These are phyloP conservation scores for Paedocypris micromegethes DNA, from an alignment of 2,797 vertebrate genomes.

Conservation along the genomic window DNA sequence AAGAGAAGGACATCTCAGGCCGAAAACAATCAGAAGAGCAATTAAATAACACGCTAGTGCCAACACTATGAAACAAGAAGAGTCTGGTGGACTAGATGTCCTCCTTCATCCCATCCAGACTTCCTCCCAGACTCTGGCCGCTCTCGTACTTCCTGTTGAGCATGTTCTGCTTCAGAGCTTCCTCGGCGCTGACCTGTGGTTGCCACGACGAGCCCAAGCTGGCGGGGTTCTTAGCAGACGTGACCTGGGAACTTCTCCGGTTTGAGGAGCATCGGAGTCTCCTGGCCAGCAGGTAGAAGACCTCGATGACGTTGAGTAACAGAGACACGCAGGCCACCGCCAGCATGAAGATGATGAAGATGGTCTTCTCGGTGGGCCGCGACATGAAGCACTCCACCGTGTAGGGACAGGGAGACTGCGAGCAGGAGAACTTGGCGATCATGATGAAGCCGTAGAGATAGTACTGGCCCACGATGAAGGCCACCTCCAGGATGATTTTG, in stretches of 20 bases:
- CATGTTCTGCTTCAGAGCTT: conserved; percentile 48
- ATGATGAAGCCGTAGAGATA: conserved; percentile 90
- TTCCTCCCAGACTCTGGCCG: conserved; percentile 35
- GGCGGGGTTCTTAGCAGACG: conserved; percentile 24
- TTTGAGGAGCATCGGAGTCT: conserved; percentile 33
- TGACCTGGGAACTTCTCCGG: conserved; percentile 5
- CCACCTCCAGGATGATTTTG: conserved; percentile 85
- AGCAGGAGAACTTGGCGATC: conserved; percentile 83
- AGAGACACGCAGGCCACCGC: conserved; percentile 75
- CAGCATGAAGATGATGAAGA: conserved; percentile 86
- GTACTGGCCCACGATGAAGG: conserved; percentile 90
- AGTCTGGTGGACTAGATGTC: conserved; percentile 20
- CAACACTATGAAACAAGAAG: background rate
- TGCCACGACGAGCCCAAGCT: conserved; percentile 29
- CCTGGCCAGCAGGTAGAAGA: conserved; percentile 59
- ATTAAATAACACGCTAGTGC: background rate
- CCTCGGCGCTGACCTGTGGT: background rate
- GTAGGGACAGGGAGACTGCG: conserved; percentile 81
- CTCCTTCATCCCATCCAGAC: conserved; percentile 42
- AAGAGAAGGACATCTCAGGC: no score
- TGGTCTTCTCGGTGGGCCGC: conserved; percentile 80
- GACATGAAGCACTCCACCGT: conserved; percentile 82
- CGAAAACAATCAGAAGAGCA: no score
- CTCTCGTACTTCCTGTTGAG: conserved; percentile 49
- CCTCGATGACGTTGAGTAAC: conserved; percentile 72